Base-by-base conservation (phyloP, 2,888 invertebrate genomes). In the Ochlodes sylvanus region DNA sequence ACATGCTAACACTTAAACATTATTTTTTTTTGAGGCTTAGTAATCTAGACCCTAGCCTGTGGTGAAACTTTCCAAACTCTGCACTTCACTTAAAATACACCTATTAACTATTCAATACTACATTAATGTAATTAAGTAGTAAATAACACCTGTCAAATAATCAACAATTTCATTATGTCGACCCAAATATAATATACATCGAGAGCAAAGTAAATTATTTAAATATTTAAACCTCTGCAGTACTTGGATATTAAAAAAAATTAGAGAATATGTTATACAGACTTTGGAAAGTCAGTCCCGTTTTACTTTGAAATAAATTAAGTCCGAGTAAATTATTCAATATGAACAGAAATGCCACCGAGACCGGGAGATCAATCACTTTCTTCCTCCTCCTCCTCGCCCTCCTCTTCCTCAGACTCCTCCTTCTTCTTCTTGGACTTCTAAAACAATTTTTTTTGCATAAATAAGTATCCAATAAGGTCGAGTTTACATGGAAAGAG, bases 321-420 rank as follows among this genome's bases (percentile, higher is more conserved):
- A 93, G 90, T 92, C 90, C 88, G 89, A 91, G 91, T 90, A 91
- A 93, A 92, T 91, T 91, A 92, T 90, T 92, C 89, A 91, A 87
- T 92, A 92, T 89, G 92, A 93, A 90, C 93, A 92, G 90, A 85
- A 84, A 82, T 84, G 82, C 86, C 81, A 86, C 88, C 78, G 75
- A 78, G 79, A 76, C 83, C 79, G 84, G 85, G 92, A 92, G 92
- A 92, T 94, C 95, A 95, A 91, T 95, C 95, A 93, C 95, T 95
- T 83, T 94, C 94, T 77, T 95, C 95, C 71, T 94, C 95, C 73
- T 94, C 94, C 71, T 94, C 94, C 66, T 95, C 95, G 69, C 94
- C 95, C 42, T 94, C 95, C 71, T 95, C 95, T 64, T 95, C 95
- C 44, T 95, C 95, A 0, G 94, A 93, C 79, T 95, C 95, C 81